Evolutionary conservation across 2,113 vertebrate genomes (phyloP), one percentile per base, ranked within the genome.

Genomic region (Mustela nigripes): DNA sequence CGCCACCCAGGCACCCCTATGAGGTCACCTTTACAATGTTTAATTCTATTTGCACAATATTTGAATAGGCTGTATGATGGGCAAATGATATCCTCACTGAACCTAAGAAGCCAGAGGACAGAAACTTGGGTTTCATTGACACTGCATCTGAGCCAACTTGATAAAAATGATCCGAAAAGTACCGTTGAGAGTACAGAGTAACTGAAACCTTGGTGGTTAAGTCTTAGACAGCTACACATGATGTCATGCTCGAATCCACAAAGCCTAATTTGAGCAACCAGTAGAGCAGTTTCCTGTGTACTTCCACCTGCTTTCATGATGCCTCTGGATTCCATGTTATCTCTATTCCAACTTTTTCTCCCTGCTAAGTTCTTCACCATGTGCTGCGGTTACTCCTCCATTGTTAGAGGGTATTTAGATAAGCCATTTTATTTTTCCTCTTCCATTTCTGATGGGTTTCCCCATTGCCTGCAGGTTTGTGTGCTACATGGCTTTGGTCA

Each of bases 161-260:
- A 83, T 71, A 58, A 95, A 97, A 89, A 91, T n/a, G 28, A 63
- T 67, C 71, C 21, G 4, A 31, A 79, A 94, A 93, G 39, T 50
- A 69, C 76, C 11, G 0, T 56, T 48, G 50, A 18, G 63, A 21
- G 39, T 63, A 69, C 36, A 73, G n/a, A 91, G 87, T 50, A 50
- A 97, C 45, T 83, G 88, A 63, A 94, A 79, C 39, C n/a, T 78
- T 39, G 4, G 21, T 56, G 86, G 73, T 58, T 92, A 81, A 73
- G 45, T 33, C 74, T 84, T 69, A 33, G 62, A 39, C 31, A 82
- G 63, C n/a, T 31, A 62, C 31, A 58, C 26, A 3, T 7, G 62
- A 81, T 9, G 18, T 74, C 63, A 33, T 28, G 28, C 36, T 18
- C 22, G 67, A 85, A 26, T 36, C 39, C 0, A 1, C 71, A 95